Percentiles rank a stretch among this genome's conserved stretches.
Conservation (phyloP, 2,888 invertebrate genomes). For the Eugnorisma glareosa region DNA sequence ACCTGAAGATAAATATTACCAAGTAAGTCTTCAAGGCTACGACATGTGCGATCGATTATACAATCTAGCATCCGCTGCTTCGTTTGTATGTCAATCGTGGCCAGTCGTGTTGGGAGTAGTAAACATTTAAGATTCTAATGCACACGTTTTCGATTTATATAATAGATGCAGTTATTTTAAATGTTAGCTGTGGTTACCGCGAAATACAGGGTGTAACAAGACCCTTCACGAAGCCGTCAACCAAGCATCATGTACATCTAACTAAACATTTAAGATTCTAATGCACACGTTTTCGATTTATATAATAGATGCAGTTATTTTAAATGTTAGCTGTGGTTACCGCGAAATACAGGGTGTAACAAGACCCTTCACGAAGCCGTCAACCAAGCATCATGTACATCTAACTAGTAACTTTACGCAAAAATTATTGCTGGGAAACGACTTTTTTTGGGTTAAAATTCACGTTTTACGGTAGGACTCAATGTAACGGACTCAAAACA, state of each 20-base stretch:
- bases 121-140: constrained; percentile 34
- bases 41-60: constrained; percentile 53
- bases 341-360: too few relatives aligned
- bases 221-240: too few relatives aligned
- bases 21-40: constrained; percentile 41
- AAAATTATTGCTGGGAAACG: too few relatives aligned
- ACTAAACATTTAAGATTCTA: constrained; percentile 36
- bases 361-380: too few relatives aligned
- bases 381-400: too few relatives aligned
- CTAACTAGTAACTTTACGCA: too few relatives aligned
- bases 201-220: too few relatives aligned
- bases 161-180: neutral
- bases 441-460: too few relatives aligned
- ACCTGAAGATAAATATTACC: constrained; percentile 8
- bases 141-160: constrained; percentile 22
- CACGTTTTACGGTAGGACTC: too few relatives aligned
- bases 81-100: constrained; percentile 52
- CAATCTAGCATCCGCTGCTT: constrained; percentile 40
- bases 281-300: constrained; percentile 28
- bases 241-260: too few relatives aligned
- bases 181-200: neutral
- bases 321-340: neutral
- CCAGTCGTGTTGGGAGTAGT: constrained; percentile 11
- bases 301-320: neutral
- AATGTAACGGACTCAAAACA: too few relatives aligned